Base-by-base conservation (phyloP, 2,113 vertebrate species). In the Nothobranchius kuhntae region DNA sequence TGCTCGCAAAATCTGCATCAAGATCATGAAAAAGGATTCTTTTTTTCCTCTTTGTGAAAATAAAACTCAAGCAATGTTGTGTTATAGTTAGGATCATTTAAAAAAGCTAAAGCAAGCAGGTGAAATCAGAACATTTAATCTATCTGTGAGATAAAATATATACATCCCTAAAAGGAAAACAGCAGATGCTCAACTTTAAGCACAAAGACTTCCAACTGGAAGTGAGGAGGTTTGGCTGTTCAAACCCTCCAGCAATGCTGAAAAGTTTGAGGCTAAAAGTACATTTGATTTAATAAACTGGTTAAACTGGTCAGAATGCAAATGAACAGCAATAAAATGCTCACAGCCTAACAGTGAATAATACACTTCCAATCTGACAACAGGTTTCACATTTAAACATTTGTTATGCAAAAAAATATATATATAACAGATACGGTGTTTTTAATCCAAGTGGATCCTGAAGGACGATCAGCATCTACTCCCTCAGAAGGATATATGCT, bases 121-220 rank as follows among this genome's bases (percentile, higher is more conserved):
- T 45, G 44, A 45, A 45, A 45, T 12, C 11, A 13, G 9, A 45
- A 45, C 44, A 45, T 11, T 9, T 8, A 9, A 40, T 40, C 6
- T 7, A 40, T 40, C 38, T 40, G 7, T 38, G 21, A 38, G 1
- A 38, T 38, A 38, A 38, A 38, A 7, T 6, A 7, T 40, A 40
- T 8, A 40, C 4, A 40, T 6, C 0, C 38, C 38, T 40, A 40
- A 40, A 40, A 40, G 38, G 9, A 40, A 40, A 40, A 40, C 38
- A 40, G 38, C 52, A 53, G 30, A 30, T 30, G 30, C 30, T 30
- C 30, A 30, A 30, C 30, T 30, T 30, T 30, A 30, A 30, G 30
- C 30, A 30, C 30, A 30, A 75, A 80, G 76, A 81, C 85, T 59
- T 60, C 82, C 53, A 59, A 80, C 60, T 68, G 77, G 83, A 54